These are phyloP conservation scores for Australoheros scitulus DNA, from an alignment of 2,113 vertebrate species.

Conservation along the genomic window DNA sequence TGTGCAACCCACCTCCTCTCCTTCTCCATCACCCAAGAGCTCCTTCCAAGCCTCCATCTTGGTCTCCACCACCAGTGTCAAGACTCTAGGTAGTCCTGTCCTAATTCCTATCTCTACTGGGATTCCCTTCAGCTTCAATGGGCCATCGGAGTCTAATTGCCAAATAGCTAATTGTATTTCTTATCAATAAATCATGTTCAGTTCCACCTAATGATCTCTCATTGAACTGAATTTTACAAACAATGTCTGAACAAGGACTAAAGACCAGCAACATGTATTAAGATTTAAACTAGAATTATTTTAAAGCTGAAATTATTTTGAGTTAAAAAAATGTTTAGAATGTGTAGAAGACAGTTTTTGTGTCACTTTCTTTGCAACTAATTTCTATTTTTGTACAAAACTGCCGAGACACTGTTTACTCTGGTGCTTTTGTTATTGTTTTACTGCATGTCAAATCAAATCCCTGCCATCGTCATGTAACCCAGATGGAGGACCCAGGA, in stretches of 20 bases:
- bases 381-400: not conserved
- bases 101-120: too few relatives aligned
- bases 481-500: too few relatives aligned
- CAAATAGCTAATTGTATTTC: not conserved
- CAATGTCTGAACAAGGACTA: not conserved
- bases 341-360: not conserved
- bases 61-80: too few relatives aligned
- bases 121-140: too few relatives aligned
- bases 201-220: not conserved
- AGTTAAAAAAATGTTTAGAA: not conserved
- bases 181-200: not conserved
- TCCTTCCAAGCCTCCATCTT: too few relatives aligned
- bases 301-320: not conserved
- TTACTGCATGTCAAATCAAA: conserved; percentile 25
- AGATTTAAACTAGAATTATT: not conserved
- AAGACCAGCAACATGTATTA: not conserved
- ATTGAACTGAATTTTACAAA: not conserved
- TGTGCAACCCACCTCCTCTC: too few relatives aligned
- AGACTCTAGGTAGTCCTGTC: too few relatives aligned
- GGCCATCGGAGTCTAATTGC: too few relatives aligned
- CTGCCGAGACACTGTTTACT: not conserved
- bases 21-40: too few relatives aligned
- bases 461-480: not conserved
- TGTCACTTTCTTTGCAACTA: not conserved
- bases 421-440: not conserved